Evolutionary conservation across 1,140 invertebrate genomes (phyloP), one percentile per base, ranked within the genome.

Genomic region (Drosophila pachea): DNA sequence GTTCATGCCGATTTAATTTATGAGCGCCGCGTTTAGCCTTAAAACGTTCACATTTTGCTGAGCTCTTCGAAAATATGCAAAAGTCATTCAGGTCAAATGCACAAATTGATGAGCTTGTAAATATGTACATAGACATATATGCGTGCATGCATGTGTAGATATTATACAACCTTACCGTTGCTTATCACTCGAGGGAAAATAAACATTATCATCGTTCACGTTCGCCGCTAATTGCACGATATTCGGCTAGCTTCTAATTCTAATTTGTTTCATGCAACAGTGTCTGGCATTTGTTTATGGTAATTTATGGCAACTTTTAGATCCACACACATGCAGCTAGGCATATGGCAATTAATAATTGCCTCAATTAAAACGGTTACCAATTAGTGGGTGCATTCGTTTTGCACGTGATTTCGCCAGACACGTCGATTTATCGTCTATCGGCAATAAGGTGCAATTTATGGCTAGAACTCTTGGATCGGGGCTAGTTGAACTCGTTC

Each of bases 401-500:
- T 36, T 38, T 40, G 65, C 60, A 77, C 63, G 72, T 84, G 75
- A 55, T 53, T 8, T n/a, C 40, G 11, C 35, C 12, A 16, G 35
- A 36, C n/a, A 29, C 38, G 22, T 9, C 11, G 42, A 56, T 42
- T 61, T 45, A 38, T 58, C 49, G 48, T 42, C 56, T 63, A 60
- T 62, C 48, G 47, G 31, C 50, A 79, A 76, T 83, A 84, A 73
- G 70, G 42, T 67, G 73, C 81, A 84, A 79, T 83, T 79, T 79
- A 83, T 76, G 66, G 65, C 53, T 56, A 61, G 70, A 56, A 63
- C 53, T 62, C 49, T 59, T 74, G 67, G 36, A 40, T 36, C 49
- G 35, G n/a, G 31, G 33, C 22, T 32, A 36, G 8, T 56, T 32
- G 47, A 65, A 65, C 38, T 29, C n/a, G 68, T 66, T 59, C 36